Evolutionary conservation across 2,888 invertebrate species (phyloP), one percentile per base, ranked within the genome.

Genomic region (Diarsia mendica): DNA sequence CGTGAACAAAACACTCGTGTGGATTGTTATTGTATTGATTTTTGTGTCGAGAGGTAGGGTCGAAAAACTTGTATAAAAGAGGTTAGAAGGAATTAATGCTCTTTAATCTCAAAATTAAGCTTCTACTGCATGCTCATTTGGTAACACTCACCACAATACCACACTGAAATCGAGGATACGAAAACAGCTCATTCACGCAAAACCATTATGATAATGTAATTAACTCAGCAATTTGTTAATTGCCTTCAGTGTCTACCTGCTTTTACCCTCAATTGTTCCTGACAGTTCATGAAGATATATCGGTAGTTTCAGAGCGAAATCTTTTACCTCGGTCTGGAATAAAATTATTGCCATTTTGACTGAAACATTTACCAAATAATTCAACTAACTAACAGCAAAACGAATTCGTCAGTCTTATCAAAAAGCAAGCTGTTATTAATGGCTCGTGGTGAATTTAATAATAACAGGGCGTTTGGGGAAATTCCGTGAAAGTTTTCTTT

Each of bases 401-500:
- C 60, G 1, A 67, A 67, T 64, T 63, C 28, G n/a, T 63, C 39
- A 72, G 66, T 65, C 44, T 78, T 82, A 72, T 72, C 49, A 67
- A 69, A 72, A 74, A 71, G 23, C 67, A 85, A 68, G 44, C 70
- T 73, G 60, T 83, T 80, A 80, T 80, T 77, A 77, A 76, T 75
- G 72, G 64, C 51, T 72, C 64, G 67, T 68, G 63, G 69, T 70
- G 67, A 78, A 77, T 70, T 76, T 67, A 75, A 84, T 80, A 79
- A 84, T 77, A 78, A 70, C 68, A 80, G 48, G 76, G 76, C 61
- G 72, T 60, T 82, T 72, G 73, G 80, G 86, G 87, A 88, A 86
- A 85, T 88, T 87, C 81, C 83, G 86, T 86, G 79, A 84, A 84
- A 89, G 78, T 85, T 85, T 82, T 75, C 85, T 87, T 89, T 88